Base-by-base conservation (phyloP, 30 jellyfish, hydroid and myxozoan species). In the Clytia hemisphaerica region DNA sequence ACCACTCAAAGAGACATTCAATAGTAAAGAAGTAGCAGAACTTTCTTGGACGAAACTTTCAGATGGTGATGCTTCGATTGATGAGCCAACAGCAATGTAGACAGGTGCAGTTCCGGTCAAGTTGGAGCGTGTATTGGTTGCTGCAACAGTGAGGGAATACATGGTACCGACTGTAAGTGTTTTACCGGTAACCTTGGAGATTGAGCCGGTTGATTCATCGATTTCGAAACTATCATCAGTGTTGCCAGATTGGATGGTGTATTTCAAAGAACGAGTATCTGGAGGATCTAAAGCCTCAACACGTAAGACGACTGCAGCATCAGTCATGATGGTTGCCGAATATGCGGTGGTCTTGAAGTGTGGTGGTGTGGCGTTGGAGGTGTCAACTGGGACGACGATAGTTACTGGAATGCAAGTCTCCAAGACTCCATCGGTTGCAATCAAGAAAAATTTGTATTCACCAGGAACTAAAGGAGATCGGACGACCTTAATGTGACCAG, bases 351-450 rank as follows among this genome's bases (percentile, higher is more conserved):
- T n/a, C n/a, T n/a, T n/a, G n/a, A n/a, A n/a, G n/a, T n/a, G n/a
- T n/a, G n/a, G n/a, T n/a, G n/a, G n/a, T n/a, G n/a, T n/a, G n/a
- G n/a, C n/a, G n/a, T n/a, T n/a, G n/a, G n/a, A n/a, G 14, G 51
- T 29, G 14, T 28, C 9, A 6, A n/a, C 42, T n/a, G 33, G 7
- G 4, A 67, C 79, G 6, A 38, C 58, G 54, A 77, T 78, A 29
- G 67, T 67, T 21, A 79, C 94, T 1, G 95, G 98, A 27, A 61
- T 82, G 50, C 98, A 90, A 27, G 71, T 38, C 12, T 58, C 51
- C 16, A 21, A 44, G 2, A 82, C 84, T 42, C 78, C 76, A 73
- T 81, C 95, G 1, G 79, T 71, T 6, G 94, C 95, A 53, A 95
- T 81, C 4, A 77, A 93, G 25, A 29, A 36, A 44, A 90, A 16